Percentiles rank a stretch among this genome's conserved stretches.
Conservation (phyloP, 2,888 invertebrate genomes). For the Tetrapedia diversipes region DNA sequence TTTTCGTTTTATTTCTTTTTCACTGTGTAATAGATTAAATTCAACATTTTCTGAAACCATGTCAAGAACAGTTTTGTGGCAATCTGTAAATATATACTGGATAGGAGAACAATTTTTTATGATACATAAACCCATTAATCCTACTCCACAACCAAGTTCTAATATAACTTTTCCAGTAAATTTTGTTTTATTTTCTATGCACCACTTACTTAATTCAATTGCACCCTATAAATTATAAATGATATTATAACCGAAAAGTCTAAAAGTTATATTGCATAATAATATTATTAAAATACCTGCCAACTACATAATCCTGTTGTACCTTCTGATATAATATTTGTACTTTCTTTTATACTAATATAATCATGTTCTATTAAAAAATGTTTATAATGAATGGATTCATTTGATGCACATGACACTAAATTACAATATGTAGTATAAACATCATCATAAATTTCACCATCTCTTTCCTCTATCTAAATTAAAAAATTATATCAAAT, state of each 20-base stretch:
- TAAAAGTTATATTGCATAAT: background rate
- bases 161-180: conserved; percentile 86
- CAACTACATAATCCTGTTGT: conserved; percentile 92
- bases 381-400: conserved; percentile 86
- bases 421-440: conserved; percentile 85
- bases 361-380: conserved; percentile 84
- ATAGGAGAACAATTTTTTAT: conserved; percentile 84
- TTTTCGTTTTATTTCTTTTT: background rate
- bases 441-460: conserved; percentile 87
- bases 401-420: conserved; percentile 81
- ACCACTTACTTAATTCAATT: conserved; percentile 89
- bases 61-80: conserved; percentile 87
- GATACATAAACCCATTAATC: conserved; percentile 88
- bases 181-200: conserved; percentile 84
- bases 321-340: conserved; percentile 89
- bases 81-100: conserved; percentile 87
- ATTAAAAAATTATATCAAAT: conserved; percentile 28
- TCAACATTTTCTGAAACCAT: conserved; percentile 86
- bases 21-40: conserved; percentile 84
- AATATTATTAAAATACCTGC: conserved; percentile 84
- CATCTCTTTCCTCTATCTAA: conserved; percentile 83
- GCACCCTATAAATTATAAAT: conserved; percentile 85
- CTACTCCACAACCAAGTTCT: conserved; percentile 91
- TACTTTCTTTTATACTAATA: conserved; percentile 88
- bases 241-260: conserved; percentile 12